phyloP scores from a whole-genome alignment of 2,113 vertebrate genomes.

The Calypte anna region DNA sequence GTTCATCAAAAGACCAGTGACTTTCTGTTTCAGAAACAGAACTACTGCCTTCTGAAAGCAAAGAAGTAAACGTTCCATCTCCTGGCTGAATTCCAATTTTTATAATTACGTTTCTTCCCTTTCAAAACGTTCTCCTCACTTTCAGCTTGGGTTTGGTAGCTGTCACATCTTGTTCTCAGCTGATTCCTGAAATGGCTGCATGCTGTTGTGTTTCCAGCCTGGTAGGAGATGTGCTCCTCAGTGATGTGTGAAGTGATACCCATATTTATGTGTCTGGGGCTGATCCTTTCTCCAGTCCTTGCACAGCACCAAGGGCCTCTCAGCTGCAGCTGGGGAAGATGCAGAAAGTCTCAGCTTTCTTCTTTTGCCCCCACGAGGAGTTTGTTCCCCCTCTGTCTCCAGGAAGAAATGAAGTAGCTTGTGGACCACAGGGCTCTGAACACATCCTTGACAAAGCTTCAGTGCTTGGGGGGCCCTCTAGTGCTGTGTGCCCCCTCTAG shows the following conservation, averaged over 20 bases:
- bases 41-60: not conserved
- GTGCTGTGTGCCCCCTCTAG: not conserved
- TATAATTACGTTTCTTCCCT: not conserved
- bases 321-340: not conserved
- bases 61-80: not conserved
- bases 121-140: not conserved
- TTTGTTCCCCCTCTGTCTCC: not conserved
- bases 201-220: not conserved
- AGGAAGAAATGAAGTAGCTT: not conserved
- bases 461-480: not conserved
- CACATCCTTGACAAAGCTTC: not conserved
- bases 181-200: not conserved
- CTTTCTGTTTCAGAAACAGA: not conserved
- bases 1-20: not conserved
- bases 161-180: not conserved
- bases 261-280: not conserved
- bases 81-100: not conserved
- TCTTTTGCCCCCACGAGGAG: not conserved
- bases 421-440: not conserved
- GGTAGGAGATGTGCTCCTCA: not conserved
- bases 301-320: not conserved
- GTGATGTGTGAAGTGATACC: not conserved
- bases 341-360: not conserved
- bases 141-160: not conserved
- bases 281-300: not conserved